These are phyloP conservation scores for Podiceps cristatus DNA, from an alignment of 2,113 vertebrate genomes.

Conservation along the genomic window DNA sequence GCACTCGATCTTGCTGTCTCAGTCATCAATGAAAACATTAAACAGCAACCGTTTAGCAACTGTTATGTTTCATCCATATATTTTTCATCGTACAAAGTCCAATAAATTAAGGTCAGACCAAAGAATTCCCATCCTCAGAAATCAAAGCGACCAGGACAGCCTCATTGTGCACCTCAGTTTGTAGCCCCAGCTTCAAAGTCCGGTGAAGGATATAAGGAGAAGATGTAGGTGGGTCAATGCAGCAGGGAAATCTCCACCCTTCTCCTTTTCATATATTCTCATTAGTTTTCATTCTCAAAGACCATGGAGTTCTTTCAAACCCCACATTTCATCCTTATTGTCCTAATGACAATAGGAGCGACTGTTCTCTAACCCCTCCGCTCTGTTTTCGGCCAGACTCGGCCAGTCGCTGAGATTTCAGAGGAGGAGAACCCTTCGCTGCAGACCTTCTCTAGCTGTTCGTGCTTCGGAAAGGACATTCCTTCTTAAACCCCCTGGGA, in stretches of 20 bases:
- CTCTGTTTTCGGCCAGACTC: neutral
- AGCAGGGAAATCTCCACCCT: neutral
- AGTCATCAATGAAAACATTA: too few species aligned
- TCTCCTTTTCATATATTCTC: neutral
- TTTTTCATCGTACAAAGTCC: neutral
- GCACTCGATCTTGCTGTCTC: too few species aligned
- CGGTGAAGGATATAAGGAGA: too few species aligned
- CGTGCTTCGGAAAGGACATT: neutral
- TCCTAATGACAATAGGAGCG: neutral
- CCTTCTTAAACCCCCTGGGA: neutral
- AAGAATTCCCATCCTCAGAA: neutral
- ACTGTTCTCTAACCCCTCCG: neutral
- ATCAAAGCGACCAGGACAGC: neutral
- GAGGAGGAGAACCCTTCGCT: neutral
- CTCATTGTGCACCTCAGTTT: neutral
- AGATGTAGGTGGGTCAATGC: accelerated
- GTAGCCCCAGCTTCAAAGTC: neutral
- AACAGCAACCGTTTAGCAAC: too few species aligned
- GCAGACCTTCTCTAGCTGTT: neutral
- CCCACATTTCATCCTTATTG: neutral
- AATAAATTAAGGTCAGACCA: neutral
- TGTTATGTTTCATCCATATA: neutral
- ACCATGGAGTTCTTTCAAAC: neutral
- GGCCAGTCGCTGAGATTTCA: neutral
- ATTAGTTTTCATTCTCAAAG: neutral